phyloP scores from a whole-genome alignment of 2,888 invertebrate species.

The Cerceris rybyensis region DNA sequence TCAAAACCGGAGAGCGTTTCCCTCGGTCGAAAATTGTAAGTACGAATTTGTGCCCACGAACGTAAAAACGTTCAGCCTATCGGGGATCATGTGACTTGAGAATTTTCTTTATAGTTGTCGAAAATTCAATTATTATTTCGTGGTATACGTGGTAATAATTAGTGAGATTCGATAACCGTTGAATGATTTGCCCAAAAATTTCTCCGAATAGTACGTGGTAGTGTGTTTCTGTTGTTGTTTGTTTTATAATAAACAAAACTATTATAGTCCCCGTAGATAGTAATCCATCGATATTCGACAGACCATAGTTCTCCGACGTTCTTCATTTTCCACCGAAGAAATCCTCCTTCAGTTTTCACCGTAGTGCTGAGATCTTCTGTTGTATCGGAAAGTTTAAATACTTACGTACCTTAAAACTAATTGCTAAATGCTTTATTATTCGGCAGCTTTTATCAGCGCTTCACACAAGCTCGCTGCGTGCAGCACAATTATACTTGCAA shows the following conservation, averaged over 20 bases:
- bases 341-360: constrained; percentile 62
- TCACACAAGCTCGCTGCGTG: constrained; percentile 79
- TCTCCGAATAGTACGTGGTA: constrained; percentile 29
- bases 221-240: constrained; percentile 12
- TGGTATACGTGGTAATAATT: constrained; percentile 3
- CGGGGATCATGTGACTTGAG: constrained; percentile 26
- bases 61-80: constrained; percentile 31
- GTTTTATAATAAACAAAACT: constrained; percentile 17
- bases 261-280: constrained; percentile 27
- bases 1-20: constrained; percentile 56
- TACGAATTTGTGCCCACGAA: constrained; percentile 44
- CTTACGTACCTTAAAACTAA: constrained; percentile 65
- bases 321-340: constrained; percentile 50
- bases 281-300: constrained; percentile 7
- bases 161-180: background rate
- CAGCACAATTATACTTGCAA: constrained; percentile 72
- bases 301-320: constrained; percentile 14
- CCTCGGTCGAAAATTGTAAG: constrained; percentile 60
- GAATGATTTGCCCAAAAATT: constrained; percentile 17
- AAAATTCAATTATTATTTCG: background rate
- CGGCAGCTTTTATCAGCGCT: constrained; percentile 79
- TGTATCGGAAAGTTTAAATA: constrained; percentile 59
- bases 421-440: constrained; percentile 77
- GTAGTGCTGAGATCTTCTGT: constrained; percentile 61
- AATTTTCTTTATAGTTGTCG: constrained; percentile 29